Base-by-base conservation (phyloP, 2,888 invertebrate genomes). In the Mimas tiliae region DNA sequence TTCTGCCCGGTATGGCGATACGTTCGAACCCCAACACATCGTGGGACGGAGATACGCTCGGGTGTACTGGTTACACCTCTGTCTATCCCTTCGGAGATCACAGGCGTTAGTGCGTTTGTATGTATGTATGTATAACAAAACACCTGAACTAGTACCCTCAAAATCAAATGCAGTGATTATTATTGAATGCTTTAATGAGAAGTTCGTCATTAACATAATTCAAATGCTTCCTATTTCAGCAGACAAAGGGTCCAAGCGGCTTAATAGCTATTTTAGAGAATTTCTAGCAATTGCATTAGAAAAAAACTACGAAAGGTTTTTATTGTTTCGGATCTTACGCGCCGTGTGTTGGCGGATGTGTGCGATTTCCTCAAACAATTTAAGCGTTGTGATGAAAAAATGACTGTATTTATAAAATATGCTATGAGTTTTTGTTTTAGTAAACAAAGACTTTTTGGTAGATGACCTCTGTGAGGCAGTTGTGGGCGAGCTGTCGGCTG, bases 351-450 rank as follows among this genome's bases (percentile, higher is more conserved):
- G 71, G 73, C 76, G 80, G 80, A 82, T 75, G 71, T 69, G 62
- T 19, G 48, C 63, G 63, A 67, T 83, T 81, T 81, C 81, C 81
- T 81, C 70, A 77, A 79, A 81, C 76, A 74, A 62, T 27, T 66
- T 70, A 67, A 73, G 68, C 65, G 53, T 16, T 68, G 65, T 72
- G 67, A 65, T 67, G 65, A 69, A 67, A 68, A 68, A 50, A 48
- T 67, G n/a, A 72, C 70, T 71, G 69, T 74, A 66, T 58, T 47
- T 50, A 34, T 42, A 42, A n/a, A 50, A 34, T 48, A 50, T 53
- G 62, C 47, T 67, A 42, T 65, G 48, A 33, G 27, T 48, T 55
- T 55, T 55, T 34, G 16, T 34, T 19, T 53, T 53, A 27, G 38
- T 19, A 16, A 58, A 58, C 38, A 58, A 58, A 58, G 58, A 58